A percentile compares a stretch with the other conserved stretches of the same genome.
Conservation (phyloP, 2,888 invertebrate species). For the Andrena marginata region DNA sequence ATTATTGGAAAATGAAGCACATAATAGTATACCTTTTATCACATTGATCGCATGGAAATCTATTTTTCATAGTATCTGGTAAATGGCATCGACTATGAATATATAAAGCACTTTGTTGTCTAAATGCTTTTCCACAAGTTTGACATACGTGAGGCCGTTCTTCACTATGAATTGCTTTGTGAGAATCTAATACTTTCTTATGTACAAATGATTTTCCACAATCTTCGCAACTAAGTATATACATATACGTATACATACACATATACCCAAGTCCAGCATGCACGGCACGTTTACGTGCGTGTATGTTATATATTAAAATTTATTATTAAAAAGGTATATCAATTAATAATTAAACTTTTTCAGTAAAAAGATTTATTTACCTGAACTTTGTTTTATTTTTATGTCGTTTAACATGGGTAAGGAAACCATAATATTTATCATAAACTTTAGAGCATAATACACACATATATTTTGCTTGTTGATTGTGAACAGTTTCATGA, state of each 20-base stretch:
- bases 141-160: conserved; percentile 86
- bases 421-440: conserved; percentile 88
- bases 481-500: conserved; percentile 88
- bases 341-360: conserved; percentile 10
- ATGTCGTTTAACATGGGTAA: conserved; percentile 89
- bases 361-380: conserved; percentile 84
- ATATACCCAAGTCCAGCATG: conserved; percentile 21
- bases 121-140: conserved; percentile 87
- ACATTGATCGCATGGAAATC: conserved; percentile 87
- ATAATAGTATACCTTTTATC: conserved; percentile 84
- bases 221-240: conserved; percentile 84
- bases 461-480: conserved; percentile 88
- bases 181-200: conserved; percentile 85
- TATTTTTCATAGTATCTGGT: conserved; percentile 87
- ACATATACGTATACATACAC: conserved; percentile 33
- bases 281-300: conserved; percentile 12
- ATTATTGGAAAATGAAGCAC: background rate
- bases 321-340: conserved; percentile 21
- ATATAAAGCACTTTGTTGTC: conserved; percentile 87
- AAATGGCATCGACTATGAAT: conserved; percentile 87
- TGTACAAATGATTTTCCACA: conserved; percentile 87
- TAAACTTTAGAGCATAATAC: conserved; percentile 89
- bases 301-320: conserved; percentile 28
- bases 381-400: conserved; percentile 87
- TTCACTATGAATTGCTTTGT: conserved; percentile 86